Conservation (phyloP, 2,113 vertebrate species). For the Phalacrocorax brasilianus region DNA sequence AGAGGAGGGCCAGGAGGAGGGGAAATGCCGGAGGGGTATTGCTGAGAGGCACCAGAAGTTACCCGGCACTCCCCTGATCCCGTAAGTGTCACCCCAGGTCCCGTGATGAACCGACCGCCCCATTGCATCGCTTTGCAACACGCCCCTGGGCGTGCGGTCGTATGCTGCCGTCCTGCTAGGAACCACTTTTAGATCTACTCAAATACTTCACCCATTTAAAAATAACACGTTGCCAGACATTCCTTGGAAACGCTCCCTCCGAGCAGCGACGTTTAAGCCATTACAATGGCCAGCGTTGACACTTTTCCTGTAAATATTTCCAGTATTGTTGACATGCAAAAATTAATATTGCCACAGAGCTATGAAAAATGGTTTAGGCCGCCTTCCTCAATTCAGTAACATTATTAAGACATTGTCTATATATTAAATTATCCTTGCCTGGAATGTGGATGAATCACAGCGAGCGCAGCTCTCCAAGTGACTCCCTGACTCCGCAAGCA, state of each 20-base stretch:
- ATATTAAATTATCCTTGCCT: neutral
- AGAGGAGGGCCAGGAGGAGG: neutral
- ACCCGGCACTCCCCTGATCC: rapidly evolving
- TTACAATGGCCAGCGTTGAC: neutral
- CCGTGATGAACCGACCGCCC: rapidly evolving
- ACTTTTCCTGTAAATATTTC: neutral
- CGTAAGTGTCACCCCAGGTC: rapidly evolving
- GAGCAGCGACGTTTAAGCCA: rapidly evolving
- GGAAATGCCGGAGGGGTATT: neutral
- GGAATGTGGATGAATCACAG: constrained; percentile 47
- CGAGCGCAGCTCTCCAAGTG: neutral
- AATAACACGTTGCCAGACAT: rapidly evolving
- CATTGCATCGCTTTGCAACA: rapidly evolving
- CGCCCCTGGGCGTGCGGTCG: rapidly evolving
- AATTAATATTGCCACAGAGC: neutral
- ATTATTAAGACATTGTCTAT: neutral
- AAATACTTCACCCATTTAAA: neutral
- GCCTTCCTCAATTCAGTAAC: neutral
- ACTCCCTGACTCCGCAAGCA: neutral
- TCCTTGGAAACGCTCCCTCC: neutral
- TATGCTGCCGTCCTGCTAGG: neutral
- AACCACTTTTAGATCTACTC: neutral
- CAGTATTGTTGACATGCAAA: neutral
- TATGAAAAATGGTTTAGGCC: neutral
- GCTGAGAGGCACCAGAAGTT: neutral